Percentiles rank a stretch among this genome's conserved stretches.
These are phyloP conservation scores for Amblyopsis rosae DNA, from an alignment of 2,113 vertebrate species.

Conservation along the genomic window DNA sequence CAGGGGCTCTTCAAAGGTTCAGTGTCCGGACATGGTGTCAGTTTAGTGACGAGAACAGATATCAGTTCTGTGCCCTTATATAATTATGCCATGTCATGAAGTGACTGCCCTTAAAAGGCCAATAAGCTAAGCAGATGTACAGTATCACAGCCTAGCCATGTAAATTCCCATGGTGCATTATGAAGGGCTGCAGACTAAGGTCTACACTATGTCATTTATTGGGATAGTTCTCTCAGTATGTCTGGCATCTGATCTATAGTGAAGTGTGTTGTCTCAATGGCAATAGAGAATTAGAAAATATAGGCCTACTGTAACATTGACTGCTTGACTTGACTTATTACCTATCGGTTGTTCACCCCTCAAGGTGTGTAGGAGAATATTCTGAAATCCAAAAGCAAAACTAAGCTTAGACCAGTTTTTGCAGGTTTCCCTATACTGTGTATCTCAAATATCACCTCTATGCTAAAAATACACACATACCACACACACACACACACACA, in stretches of 20 bases:
- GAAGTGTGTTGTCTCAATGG: not conserved
- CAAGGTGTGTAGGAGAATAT: conserved; percentile 15
- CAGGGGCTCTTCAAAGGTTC: not conserved
- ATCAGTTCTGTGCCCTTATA: not conserved
- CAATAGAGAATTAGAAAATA: not conserved
- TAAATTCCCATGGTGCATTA: too few species aligned
- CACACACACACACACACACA: not conserved
- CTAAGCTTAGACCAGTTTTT: conserved; percentile 13
- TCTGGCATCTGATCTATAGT: too few species aligned
- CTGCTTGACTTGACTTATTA: not conserved
- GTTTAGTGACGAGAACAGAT: not conserved
- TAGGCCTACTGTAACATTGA: not conserved
- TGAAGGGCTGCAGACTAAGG: too few species aligned
- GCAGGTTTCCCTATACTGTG: conserved; percentile 4
- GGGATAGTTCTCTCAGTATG: too few species aligned
- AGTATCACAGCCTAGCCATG: too few species aligned
- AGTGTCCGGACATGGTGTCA: not conserved
- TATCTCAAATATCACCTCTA: conserved; percentile 51
- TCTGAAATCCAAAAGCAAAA: conserved; percentile 28
- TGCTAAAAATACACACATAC: conserved; percentile 51
- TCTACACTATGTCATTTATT: too few species aligned
- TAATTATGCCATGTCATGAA: conserved; percentile 28
- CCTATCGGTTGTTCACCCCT: not conserved
- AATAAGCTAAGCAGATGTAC: conserved; percentile 17
- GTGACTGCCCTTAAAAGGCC: conserved; percentile 30